Evolutionary conservation across 2,113 vertebrate species (phyloP).

Genomic region (Zosterops borbonicus): DNA sequence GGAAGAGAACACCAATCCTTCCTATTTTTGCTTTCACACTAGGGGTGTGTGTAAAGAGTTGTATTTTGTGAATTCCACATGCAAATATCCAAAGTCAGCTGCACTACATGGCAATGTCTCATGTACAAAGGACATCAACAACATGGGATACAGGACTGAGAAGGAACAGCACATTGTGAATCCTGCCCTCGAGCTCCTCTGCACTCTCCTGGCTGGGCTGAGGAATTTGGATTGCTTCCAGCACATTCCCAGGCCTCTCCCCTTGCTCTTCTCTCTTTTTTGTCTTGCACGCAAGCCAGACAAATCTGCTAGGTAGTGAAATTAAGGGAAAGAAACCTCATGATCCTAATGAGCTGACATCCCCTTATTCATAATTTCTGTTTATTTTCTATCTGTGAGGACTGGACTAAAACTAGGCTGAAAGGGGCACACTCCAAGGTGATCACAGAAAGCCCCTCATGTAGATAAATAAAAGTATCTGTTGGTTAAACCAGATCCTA

Average conservation of each 20-base stretch:
- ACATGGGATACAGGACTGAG: fast-evolving
- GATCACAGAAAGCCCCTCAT: neutral
- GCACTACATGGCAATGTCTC: neutral
- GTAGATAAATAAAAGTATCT: neutral
- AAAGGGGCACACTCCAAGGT: neutral
- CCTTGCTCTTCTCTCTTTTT: neutral
- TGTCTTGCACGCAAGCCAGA: fast-evolving
- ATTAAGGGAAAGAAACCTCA: neutral
- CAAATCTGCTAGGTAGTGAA: neutral
- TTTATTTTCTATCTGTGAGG: neutral
- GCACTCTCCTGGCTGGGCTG: neutral
- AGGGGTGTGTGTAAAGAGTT: neutral
- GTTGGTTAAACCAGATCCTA: neutral
- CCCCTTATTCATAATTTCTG: neutral
- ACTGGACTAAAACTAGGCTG: neutral
- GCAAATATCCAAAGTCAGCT: neutral
- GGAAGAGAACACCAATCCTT: neutral
- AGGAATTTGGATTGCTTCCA: neutral
- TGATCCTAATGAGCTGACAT: neutral
- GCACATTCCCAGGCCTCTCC: neutral
- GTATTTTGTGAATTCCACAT: fast-evolving
- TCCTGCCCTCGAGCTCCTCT: neutral
- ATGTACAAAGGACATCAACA: neutral
- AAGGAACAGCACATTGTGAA: neutral
- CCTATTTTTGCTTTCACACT: neutral